Evolutionary conservation across 2,888 invertebrate genomes (phyloP), one percentile per base, ranked within the genome.

Genomic region (Apotomis turbidana): DNA sequence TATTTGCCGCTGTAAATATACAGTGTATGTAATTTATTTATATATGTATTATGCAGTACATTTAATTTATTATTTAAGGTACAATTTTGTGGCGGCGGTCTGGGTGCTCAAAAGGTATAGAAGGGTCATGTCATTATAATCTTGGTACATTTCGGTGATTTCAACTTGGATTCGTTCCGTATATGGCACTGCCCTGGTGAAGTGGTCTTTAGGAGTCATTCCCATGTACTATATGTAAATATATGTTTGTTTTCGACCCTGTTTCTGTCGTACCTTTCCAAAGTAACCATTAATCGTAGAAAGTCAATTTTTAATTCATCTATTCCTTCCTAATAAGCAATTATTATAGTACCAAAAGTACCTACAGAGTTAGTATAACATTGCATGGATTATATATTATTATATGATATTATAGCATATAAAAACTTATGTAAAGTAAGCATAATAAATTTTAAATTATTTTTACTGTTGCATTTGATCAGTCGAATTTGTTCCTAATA

Each of bases 271-370:
- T 71, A 71, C 61, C 67, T 71, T 67, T 67, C 61, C 67, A 61
- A 58, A 57, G 13, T 71, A 68, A 62, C 77, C 77, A 75, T 79
- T 85, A 83, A 75, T 81, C 55, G 83, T 88, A 88, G 86, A 78
- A 80, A 77, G 92, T 92, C 90, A 91, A 92, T 91, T 91, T 90
- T 84, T 89, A 85, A 90, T 89, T 87, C 85, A 90, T 86, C 83
- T 83, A 89, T 85, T 93, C 92, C 91, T 92, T 91, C 92, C 91
- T 90, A 82, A 80, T 88, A 90, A 84, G 85, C 90, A 92, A 92
- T 91, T 91, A 90, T 83, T 83, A 85, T 85, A 83, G 72, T 85
- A 87, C 87, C 85, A 87, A 85, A 86, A 85, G 85, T 89, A 89
- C 86, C 86, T 89, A 88, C 87, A 87, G 81, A 88, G 77, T 85